Evolutionary conservation across 2,113 vertebrate genomes (phyloP), one percentile per base, ranked within the genome.

Genomic region (Sander lucioperca): DNA sequence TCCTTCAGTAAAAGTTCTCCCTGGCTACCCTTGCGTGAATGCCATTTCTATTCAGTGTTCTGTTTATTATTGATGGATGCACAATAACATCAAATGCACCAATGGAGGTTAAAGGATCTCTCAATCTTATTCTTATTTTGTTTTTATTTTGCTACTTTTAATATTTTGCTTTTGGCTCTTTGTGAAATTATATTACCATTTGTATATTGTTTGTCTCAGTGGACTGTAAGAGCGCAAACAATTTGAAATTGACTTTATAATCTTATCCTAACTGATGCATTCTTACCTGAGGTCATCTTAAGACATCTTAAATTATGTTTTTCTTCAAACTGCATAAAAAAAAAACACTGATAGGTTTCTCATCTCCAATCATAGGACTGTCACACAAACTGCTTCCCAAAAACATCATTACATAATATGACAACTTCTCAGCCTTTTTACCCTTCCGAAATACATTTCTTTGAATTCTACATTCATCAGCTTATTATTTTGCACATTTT

Each of bases 21-120:
- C 47, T 15, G 56, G 61, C 59, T 70, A 51, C 39, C 21, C 25
- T 36, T 61, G 62, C 27, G 1, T 79, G 39, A 79, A 83, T 77
- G 54, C 63, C 54, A 56, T 86, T 66, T 89, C 83, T 62, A 50
- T 64, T 80, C 71, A 65, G 51, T 30, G 53, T 36, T 65, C 33
- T 83, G 65, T 58, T 83, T 50, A 45, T 84, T 64, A 69, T 39
- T 87, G 74, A 87, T 79, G 77, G 56, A 90, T 80, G 57, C 57
- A 80, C 70, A 74, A 70, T 74, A 71, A 77, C 84, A 88, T 59
- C 70, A 25, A 45, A 72, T 43, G 48, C 57, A 73, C 51, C 54
- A 58, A 19, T 33, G 45, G 33, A 43, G 3, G 33, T 59, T 50
- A n/a, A 77, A 23, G 16, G 21, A 65, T 73, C 33, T 54, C 33